These are phyloP conservation scores for Campodea augens DNA, from an alignment of 1,140 invertebrate species.

Conservation along the genomic window DNA sequence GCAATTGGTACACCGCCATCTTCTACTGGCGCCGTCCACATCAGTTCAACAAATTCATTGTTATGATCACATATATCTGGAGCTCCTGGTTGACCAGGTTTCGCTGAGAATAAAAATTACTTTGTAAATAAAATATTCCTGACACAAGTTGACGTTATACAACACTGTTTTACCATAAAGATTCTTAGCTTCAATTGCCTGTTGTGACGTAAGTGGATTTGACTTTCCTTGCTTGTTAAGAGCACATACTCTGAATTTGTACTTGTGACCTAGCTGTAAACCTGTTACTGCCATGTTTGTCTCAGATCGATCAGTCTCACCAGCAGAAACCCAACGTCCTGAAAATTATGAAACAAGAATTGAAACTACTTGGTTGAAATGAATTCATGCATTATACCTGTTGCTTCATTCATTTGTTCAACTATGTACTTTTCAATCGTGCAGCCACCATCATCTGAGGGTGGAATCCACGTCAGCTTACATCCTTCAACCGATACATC, in stretches of 20 bases:
- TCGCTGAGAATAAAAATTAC: constrained; percentile 28
- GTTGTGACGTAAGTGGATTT: constrained; percentile 71
- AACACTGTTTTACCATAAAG: constrained; percentile 70
- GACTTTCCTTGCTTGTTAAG: constrained; percentile 91
- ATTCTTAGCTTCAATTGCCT: constrained; percentile 92
- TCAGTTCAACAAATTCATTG: constrained; percentile 76
- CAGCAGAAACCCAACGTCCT: constrained; percentile 83
- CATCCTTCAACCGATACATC: constrained; percentile 71
- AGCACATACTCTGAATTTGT: constrained; percentile 87
- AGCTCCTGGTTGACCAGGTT: constrained; percentile 64
- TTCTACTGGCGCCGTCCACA: constrained; percentile 66
- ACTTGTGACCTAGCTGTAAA: constrained; percentile 72
- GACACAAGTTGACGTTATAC: no score
- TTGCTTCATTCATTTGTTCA: constrained; percentile 84
- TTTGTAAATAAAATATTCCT: no score
- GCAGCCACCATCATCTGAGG: constrained; percentile 72
- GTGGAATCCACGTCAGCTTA: constrained; percentile 71
- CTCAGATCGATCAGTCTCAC: constrained; percentile 61
- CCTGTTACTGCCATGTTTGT: constrained; percentile 53
- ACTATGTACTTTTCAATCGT: constrained; percentile 80
- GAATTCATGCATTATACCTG: no score
- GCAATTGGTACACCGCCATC: constrained; percentile 81
- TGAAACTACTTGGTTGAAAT: no score
- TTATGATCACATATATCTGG: constrained; percentile 84
- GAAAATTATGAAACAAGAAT: no score